Percentiles rank a stretch among this genome's conserved stretches.
Conservation (phyloP, 2,113 vertebrate species). For the Lota lota region DNA sequence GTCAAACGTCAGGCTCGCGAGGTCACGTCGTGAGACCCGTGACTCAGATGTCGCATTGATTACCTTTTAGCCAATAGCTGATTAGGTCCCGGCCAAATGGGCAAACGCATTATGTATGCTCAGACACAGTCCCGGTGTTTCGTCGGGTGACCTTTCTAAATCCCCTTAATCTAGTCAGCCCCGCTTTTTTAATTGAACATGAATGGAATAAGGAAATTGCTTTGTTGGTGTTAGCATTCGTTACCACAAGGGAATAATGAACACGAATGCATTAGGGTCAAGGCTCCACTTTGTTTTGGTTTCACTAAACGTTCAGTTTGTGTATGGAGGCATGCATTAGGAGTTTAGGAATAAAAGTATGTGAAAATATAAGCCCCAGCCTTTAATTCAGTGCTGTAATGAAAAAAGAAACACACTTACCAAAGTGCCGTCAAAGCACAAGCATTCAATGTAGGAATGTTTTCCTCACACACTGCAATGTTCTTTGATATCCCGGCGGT, state of each 20-base stretch:
- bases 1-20: too few species aligned
- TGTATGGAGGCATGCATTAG: too few species aligned
- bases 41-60: background rate
- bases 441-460: too few species aligned
- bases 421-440: too few species aligned
- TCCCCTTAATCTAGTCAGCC: conserved; percentile 25
- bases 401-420: too few species aligned
- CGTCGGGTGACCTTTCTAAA: conserved; percentile 10
- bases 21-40: background rate
- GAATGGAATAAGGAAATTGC: conserved; percentile 43
- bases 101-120: background rate
- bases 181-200: conserved; percentile 43
- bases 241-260: conserved; percentile 36
- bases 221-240: conserved; percentile 54
- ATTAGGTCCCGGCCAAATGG: background rate
- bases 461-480: too few species aligned
- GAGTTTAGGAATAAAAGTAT: too few species aligned
- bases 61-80: background rate
- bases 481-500: too few species aligned
- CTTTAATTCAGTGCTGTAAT: too few species aligned
- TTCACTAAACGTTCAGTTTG: conserved; percentile 48
- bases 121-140: background rate
- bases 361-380: too few species aligned
- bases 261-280: conserved; percentile 50
- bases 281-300: conserved; percentile 47